These are phyloP conservation scores for Callosobruchus maculatus DNA, from an alignment of 2,888 invertebrate genomes.

Conservation along the genomic window DNA sequence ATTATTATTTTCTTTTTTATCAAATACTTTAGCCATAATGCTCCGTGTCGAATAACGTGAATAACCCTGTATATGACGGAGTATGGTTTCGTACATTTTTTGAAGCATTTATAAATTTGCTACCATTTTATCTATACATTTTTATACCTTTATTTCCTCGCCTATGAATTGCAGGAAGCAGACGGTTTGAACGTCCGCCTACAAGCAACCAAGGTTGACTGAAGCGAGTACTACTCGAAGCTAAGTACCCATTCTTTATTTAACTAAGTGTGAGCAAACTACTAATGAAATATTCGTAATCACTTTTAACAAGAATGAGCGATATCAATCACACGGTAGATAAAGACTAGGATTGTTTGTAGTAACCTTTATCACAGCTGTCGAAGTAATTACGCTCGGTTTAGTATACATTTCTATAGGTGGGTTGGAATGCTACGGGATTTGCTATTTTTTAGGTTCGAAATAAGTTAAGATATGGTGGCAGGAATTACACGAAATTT, in stretches of 20 bases:
- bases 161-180: constrained; percentile 20
- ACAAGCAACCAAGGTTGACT: background rate
- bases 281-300: constrained; percentile 20
- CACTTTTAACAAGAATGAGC: constrained; percentile 13
- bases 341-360: background rate
- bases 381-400: background rate
- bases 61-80: too few relatives aligned
- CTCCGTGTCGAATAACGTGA: too few relatives aligned
- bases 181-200: background rate
- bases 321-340: background rate
- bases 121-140: too few relatives aligned
- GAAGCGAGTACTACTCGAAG: constrained; percentile 23
- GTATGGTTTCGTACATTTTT: too few relatives aligned
- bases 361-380: background rate
- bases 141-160: too few relatives aligned
- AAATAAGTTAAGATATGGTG: too few relatives aligned
- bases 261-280: constrained; percentile 17
- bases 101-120: too few relatives aligned
- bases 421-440: too few relatives aligned
- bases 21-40: too few relatives aligned
- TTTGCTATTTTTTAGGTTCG: too few relatives aligned
- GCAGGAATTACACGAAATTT: too few relatives aligned
- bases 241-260: constrained; percentile 29
- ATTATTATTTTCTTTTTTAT: too few relatives aligned
- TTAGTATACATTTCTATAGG: background rate